Conservation (phyloP, 2,113 vertebrate species). For the Corythornis vintsioides region DNA sequence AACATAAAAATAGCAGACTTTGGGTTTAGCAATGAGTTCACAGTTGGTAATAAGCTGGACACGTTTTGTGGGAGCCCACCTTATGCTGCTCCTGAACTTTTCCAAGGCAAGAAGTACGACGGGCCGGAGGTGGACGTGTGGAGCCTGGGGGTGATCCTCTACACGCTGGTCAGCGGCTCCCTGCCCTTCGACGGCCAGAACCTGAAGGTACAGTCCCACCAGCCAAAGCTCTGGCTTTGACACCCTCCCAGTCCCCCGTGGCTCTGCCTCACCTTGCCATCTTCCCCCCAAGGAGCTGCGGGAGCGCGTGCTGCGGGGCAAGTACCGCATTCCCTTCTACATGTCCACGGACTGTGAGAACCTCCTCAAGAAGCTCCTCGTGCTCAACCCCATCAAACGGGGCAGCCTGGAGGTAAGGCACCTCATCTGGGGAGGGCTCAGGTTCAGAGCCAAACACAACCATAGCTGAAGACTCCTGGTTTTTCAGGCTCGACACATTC, state of each 20-base stretch:
- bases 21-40: slow-evolving; percentile 98
- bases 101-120: slow-evolving; percentile 97
- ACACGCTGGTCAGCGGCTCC: slow-evolving; percentile 94
- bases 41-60: slow-evolving; percentile 93
- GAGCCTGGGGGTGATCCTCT: slow-evolving; percentile 96
- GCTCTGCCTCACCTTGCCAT: too few relatives aligned
- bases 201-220: slow-evolving; percentile 83
- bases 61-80: slow-evolving; percentile 96
- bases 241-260: too few relatives aligned
- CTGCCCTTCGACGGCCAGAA: slow-evolving; percentile 97
- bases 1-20: slow-evolving; percentile 99
- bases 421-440: not conserved
- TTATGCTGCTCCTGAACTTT: slow-evolving; percentile 94
- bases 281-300: slow-evolving; percentile 78
- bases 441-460: not conserved
- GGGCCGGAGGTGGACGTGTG: slow-evolving; percentile 97
- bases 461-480: not conserved
- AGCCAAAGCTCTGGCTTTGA: too few relatives aligned
- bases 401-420: slow-evolving; percentile 92
- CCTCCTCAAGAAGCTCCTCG: slow-evolving; percentile 93
- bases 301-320: slow-evolving; percentile 92
- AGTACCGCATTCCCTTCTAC: slow-evolving; percentile 99
- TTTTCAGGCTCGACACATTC: not conserved
- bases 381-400: slow-evolving; percentile 93
- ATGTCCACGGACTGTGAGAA: slow-evolving; percentile 99